phyloP scores from a whole-genome alignment of 2,888 invertebrate species.

The Amiota mariae region DNA sequence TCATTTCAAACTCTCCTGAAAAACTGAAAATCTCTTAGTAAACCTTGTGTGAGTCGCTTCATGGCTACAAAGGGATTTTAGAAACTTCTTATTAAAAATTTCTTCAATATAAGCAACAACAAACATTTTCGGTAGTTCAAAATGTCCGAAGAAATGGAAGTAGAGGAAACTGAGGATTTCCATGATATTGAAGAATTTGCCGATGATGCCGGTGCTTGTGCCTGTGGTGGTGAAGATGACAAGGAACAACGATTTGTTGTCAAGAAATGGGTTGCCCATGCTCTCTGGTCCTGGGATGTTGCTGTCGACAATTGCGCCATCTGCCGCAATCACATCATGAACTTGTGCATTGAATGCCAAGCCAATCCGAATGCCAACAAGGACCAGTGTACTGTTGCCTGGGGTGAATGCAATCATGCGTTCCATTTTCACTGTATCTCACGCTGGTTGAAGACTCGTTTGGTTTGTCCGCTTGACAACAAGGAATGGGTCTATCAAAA shows the following conservation, averaged over 20 bases:
- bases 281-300: constrained; percentile 99
- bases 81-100: constrained; percentile 28
- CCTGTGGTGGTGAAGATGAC: constrained; percentile 85
- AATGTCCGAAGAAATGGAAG: constrained; percentile 79
- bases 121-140: not conserved
- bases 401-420: constrained; percentile 99
- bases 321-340: constrained; percentile 99
- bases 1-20: no score
- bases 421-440: constrained; percentile 99
- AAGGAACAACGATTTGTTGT: constrained; percentile 96
- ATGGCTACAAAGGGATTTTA: no score
- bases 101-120: constrained; percentile 20
- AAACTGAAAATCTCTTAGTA: no score
- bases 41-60: no score
- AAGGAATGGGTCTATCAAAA: constrained; percentile 99
- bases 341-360: constrained; percentile 99
- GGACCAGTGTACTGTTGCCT: constrained; percentile 99
- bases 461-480: constrained; percentile 99
- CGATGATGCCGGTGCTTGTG: constrained; percentile 38
- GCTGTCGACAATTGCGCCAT: constrained; percentile 99
- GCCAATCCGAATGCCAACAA: constrained; percentile 97
- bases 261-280: constrained; percentile 99
- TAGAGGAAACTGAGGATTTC: constrained; percentile 88
- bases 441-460: constrained; percentile 98
- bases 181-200: constrained; percentile 51